A percentile compares a stretch with the other conserved stretches of the same genome.
phyloP scores from a whole-genome alignment of 2,888 invertebrate species.

The Prenolepis imparis region DNA sequence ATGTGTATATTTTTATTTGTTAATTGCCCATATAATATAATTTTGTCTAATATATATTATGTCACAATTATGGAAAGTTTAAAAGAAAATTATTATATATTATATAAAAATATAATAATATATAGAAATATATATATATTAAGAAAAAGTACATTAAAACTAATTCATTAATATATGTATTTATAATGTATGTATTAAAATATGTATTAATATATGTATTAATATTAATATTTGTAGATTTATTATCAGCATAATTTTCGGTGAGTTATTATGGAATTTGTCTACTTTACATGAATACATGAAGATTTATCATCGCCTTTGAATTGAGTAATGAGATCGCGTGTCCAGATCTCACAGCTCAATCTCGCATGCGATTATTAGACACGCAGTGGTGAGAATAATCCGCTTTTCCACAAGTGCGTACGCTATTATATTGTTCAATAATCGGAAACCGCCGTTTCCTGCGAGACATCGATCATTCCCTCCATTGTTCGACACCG shows the following conservation, averaged over 20 bases:
- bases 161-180: not conserved
- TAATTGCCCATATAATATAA: too few species aligned
- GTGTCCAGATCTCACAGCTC: conserved; percentile 27
- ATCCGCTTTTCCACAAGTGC: conserved; percentile 46
- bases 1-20: not conserved
- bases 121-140: not conserved
- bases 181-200: too few species aligned
- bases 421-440: conserved; percentile 35
- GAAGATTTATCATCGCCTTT: not conserved
- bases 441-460: conserved; percentile 39
- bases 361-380: conserved; percentile 36
- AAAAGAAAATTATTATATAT: not conserved
- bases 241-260: not conserved
- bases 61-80: not conserved
- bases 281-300: not conserved
- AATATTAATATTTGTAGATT: too few species aligned
- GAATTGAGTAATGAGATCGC: conserved; percentile 7
- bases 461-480: conserved; percentile 47
- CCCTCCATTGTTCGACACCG: conserved; percentile 48
- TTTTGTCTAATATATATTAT: too few species aligned
- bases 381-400: conserved; percentile 44
- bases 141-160: not conserved
- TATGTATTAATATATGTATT: not conserved
- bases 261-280: not conserved
- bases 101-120: not conserved